Evolutionary conservation across 2,888 invertebrate species (phyloP).

Genomic region (Cepaea hortensis): DNA sequence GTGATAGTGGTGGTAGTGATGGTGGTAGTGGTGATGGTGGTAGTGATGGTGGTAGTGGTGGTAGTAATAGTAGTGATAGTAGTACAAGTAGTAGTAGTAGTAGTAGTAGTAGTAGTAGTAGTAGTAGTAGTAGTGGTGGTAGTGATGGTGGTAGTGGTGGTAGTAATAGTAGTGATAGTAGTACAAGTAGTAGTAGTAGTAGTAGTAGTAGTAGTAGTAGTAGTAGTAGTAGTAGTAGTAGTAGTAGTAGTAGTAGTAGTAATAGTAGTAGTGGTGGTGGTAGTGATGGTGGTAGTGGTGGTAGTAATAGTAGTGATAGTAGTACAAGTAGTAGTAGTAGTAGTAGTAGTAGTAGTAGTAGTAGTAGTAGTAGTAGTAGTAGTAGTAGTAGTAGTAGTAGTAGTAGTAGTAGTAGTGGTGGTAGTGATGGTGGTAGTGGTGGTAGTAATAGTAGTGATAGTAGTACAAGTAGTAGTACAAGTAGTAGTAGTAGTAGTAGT

Average conservation of each 20-base stretch:
- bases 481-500: too few relatives aligned
- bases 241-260: neutral
- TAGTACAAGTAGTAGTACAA: too few relatives aligned
- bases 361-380: neutral
- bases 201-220: constrained; percentile 3
- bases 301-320: neutral
- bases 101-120: constrained; percentile 1
- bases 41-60: neutral
- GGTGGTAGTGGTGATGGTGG: neutral
- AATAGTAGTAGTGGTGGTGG: neutral
- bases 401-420: too few relatives aligned
- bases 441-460: too few relatives aligned
- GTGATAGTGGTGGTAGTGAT: neutral
- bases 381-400: too few relatives aligned
- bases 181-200: constrained; percentile 15
- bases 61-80: neutral
- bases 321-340: constrained; percentile 14
- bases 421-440: too few relatives aligned
- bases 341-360: constrained; percentile 1
- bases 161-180: neutral
- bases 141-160: neutral
- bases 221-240: neutral
- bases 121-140: neutral
- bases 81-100: constrained; percentile 14
- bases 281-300: neutral